These are phyloP conservation scores for Agrilus planipennis DNA, from an alignment of 1,140 invertebrate species.

Conservation along the genomic window DNA sequence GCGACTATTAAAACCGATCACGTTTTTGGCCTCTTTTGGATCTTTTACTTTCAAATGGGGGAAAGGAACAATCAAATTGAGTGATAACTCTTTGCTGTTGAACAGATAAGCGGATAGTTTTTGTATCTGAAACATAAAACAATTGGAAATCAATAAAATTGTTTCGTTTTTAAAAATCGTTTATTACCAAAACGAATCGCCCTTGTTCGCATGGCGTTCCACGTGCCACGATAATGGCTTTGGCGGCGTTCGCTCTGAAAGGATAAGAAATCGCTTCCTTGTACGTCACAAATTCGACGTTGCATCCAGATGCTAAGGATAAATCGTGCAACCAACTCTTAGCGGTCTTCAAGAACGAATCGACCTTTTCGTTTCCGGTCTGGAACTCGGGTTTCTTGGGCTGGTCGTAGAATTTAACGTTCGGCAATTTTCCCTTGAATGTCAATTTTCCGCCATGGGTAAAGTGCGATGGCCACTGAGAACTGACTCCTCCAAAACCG, in stretches of 20 bases:
- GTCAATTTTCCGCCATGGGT: constrained; percentile 41
- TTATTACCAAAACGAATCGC: not conserved
- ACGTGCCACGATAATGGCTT: constrained; percentile 42
- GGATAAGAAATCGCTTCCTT: constrained; percentile 44
- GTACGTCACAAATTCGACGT: constrained; percentile 37
- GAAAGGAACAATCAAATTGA: constrained; percentile 27
- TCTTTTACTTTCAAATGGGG: constrained; percentile 23
- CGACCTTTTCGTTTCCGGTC: constrained; percentile 18
- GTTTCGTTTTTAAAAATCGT: not conserved
- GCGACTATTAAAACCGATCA: constrained; percentile 41
- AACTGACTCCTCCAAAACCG: constrained; percentile 41
- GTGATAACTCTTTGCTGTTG: constrained; percentile 15
- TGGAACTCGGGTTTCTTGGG: constrained; percentile 11
- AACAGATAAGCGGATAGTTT: constrained; percentile 33
- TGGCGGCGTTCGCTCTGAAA: constrained; percentile 46
- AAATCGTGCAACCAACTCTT: not conserved
- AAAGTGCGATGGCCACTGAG: constrained; percentile 41
- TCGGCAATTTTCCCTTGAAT: constrained; percentile 40
- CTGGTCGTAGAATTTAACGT: constrained; percentile 37
- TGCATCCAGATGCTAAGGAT: too few relatives aligned
- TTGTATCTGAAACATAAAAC: constrained; percentile 32
- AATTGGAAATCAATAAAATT: constrained; percentile 2
- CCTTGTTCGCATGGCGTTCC: constrained; percentile 22
- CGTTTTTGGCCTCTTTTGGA: constrained; percentile 33
- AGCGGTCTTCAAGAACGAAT: constrained; percentile 7